phyloP scores from a whole-genome alignment of 2,888 invertebrate genomes.

The Elmis aenea region DNA sequence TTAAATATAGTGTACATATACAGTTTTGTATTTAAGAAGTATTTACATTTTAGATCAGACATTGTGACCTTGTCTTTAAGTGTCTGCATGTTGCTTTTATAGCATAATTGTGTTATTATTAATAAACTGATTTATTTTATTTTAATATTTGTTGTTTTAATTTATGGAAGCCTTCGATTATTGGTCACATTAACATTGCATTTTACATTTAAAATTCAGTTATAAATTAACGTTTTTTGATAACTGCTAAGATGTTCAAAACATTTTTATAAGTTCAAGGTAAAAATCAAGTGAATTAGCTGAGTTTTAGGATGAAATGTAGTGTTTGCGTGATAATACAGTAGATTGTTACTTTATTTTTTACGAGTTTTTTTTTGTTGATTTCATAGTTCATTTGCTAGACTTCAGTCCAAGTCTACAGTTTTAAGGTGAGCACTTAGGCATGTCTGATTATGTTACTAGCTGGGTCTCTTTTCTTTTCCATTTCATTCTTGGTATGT shows the following conservation, averaged over 20 bases:
- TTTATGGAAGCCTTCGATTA: conserved; percentile 3
- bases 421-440: conserved; percentile 41
- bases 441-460: conserved; percentile 20
- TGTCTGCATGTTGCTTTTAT: conserved; percentile 25
- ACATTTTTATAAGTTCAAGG: too few relatives aligned
- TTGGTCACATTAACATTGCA: conserved; percentile 24
- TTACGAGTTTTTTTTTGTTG: conserved; percentile 34
- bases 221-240: too few relatives aligned
- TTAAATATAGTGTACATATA: too few relatives aligned
- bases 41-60: too few relatives aligned
- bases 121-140: conserved; percentile 49
- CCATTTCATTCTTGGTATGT: conserved; percentile 7
- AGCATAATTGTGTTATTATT: conserved; percentile 40
- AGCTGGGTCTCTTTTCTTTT: conserved; percentile 10
- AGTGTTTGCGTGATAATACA: too few relatives aligned
- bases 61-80: too few relatives aligned
- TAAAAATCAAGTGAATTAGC: too few relatives aligned
- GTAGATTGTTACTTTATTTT: conserved; percentile 16
- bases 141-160: conserved; percentile 13
- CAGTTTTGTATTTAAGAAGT: too few relatives aligned
- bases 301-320: conserved; percentile 23
- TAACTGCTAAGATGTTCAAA: too few relatives aligned
- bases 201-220: conserved; percentile 22
- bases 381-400: conserved; percentile 44
- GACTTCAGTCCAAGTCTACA: conserved; percentile 37